phyloP scores from a whole-genome alignment of 2,888 invertebrate species.

The Harpalus rufipes region DNA sequence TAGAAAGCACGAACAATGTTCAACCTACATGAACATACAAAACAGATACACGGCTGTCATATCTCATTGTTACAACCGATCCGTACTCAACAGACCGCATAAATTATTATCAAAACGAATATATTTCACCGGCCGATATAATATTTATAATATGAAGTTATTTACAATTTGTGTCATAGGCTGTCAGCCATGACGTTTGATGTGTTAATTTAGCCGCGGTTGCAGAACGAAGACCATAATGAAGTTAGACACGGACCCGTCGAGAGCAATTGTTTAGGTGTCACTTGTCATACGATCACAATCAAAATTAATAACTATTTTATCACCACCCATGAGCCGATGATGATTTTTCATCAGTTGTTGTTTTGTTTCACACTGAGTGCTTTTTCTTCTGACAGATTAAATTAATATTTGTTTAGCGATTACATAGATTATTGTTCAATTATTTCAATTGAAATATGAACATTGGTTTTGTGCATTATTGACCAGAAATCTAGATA shows the following conservation, averaged over 20 bases:
- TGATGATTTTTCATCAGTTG: constrained; percentile 48
- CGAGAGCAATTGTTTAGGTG: constrained; percentile 65
- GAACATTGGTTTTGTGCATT: background rate
- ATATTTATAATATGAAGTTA: constrained; percentile 63
- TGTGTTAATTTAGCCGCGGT: constrained; percentile 63
- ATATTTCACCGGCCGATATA: constrained; percentile 54
- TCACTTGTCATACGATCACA: constrained; percentile 62
- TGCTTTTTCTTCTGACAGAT: constrained; percentile 48
- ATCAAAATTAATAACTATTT: constrained; percentile 66
- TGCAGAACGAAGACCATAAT: constrained; percentile 55
- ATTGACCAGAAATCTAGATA: constrained; percentile 25
- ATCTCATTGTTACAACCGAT: constrained; percentile 50
- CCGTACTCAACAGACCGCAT: constrained; percentile 37
- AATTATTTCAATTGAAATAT: constrained; percentile 42
- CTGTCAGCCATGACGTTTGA: constrained; percentile 59
- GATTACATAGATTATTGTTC: constrained; percentile 17
- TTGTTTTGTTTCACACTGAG: constrained; percentile 39
- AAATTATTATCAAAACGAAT: constrained; percentile 59
- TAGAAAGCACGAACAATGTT: constrained; percentile 52
- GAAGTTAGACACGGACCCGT: constrained; percentile 62
- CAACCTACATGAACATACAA: constrained; percentile 45
- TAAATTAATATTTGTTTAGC: constrained; percentile 47
- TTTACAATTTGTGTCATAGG: constrained; percentile 63
- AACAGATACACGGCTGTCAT: constrained; percentile 42
- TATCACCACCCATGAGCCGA: constrained; percentile 58